phyloP scores from a whole-genome alignment of 2,797 vertebrate genomes.

The Periophthalmus magnuspinnatus region DNA sequence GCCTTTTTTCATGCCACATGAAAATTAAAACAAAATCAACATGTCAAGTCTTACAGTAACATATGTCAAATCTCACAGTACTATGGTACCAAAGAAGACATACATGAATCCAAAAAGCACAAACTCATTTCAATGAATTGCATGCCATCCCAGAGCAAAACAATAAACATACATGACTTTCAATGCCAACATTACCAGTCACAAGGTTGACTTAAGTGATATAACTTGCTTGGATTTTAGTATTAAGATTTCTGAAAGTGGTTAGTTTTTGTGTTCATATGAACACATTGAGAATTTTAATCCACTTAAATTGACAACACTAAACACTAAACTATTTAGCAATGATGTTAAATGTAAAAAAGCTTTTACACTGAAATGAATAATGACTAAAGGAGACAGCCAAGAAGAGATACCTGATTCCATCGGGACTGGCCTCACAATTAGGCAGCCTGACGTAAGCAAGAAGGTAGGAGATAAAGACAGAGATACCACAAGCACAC shows the following conservation, averaged over 20 bases:
- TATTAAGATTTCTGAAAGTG: background rate
- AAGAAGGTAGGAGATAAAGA: constrained; percentile 66
- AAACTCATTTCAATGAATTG: background rate
- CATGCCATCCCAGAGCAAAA: background rate
- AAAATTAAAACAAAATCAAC: constrained; percentile 31
- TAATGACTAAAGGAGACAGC: constrained; percentile 12
- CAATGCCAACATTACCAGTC: background rate
- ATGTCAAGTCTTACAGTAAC: constrained; percentile 21
- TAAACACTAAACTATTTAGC: background rate
- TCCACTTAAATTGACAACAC: background rate
- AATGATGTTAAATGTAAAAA: constrained; percentile 2
- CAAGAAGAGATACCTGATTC: constrained; percentile 80
- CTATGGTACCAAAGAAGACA: background rate
- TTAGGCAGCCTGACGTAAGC: constrained; percentile 82
- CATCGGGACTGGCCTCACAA: constrained; percentile 78
- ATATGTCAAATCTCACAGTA: constrained; percentile 24
- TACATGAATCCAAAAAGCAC: background rate
- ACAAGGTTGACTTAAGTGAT: background rate
- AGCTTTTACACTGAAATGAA: constrained; percentile 4
- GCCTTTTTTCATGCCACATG: constrained; percentile 20
- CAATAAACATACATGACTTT: background rate
- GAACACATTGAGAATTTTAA: background rate
- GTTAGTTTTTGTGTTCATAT: background rate
- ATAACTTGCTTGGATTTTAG: background rate
- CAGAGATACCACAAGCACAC: constrained; percentile 46